phyloP scores from a whole-genome alignment of 2,113 vertebrate species.

The Lepidothrix coronata region DNA sequence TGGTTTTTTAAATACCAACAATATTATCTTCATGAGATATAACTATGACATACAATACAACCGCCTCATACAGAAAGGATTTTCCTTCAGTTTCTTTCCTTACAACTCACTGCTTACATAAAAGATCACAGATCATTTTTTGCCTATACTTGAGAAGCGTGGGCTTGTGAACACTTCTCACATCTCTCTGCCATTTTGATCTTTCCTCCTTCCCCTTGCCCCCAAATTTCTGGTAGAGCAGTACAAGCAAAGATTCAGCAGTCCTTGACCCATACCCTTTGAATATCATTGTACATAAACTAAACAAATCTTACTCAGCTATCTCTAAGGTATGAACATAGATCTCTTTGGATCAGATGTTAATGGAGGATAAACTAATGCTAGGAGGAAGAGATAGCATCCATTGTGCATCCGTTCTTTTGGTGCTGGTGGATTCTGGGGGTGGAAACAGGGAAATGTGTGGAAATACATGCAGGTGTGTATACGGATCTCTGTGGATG shows the following conservation, averaged over 20 bases:
- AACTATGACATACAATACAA: neutral
- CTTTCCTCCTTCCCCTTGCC: neutral
- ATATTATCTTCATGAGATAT: neutral
- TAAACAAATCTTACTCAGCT: neutral
- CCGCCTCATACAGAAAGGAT: neutral
- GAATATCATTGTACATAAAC: neutral
- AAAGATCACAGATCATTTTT: neutral
- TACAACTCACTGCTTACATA: neutral
- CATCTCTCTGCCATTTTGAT: neutral
- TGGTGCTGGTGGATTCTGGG: neutral
- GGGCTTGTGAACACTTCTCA: neutral
- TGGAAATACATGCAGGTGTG: neutral
- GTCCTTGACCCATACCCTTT: neutral
- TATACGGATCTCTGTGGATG: neutral
- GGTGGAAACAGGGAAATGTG: neutral
- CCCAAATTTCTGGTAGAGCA: neutral
- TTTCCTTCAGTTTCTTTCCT: neutral
- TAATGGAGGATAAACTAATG: neutral
- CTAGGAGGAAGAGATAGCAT: neutral
- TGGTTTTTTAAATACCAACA: neutral
- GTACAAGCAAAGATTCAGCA: neutral
- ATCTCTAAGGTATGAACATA: neutral
- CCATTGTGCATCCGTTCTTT: neutral
- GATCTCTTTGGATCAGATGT: neutral
- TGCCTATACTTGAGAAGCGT: neutral